These are phyloP conservation scores for Hyles vespertilio DNA, from an alignment of 1,140 invertebrate genomes.

Conservation along the genomic window DNA sequence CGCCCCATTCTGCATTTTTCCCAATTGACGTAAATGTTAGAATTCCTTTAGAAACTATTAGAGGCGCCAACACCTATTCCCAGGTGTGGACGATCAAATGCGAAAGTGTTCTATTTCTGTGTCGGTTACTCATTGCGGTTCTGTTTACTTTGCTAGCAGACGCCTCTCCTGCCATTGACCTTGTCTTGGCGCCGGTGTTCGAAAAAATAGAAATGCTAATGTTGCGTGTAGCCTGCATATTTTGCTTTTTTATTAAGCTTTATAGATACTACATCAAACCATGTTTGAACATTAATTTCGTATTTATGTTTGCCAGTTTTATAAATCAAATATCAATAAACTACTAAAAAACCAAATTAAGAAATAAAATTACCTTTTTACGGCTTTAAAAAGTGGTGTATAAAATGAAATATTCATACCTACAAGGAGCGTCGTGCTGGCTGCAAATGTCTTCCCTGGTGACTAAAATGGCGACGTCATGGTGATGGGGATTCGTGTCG, in stretches of 20 bases:
- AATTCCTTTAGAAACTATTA: constrained; percentile 15
- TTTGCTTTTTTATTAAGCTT: not conserved
- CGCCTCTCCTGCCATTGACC: constrained; percentile 63
- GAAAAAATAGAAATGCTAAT: constrained; percentile 41
- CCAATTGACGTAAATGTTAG: constrained; percentile 12
- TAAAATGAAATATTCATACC: constrained; percentile 44
- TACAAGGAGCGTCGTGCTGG: constrained; percentile 81
- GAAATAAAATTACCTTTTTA: not conserved
- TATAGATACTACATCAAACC: too few relatives aligned
- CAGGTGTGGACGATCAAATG: constrained; percentile 42
- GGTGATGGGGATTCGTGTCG: constrained; percentile 91
- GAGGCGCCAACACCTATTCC: constrained; percentile 22
- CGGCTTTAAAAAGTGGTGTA: not conserved
- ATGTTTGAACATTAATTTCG: too few relatives aligned
- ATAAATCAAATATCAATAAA: too few relatives aligned
- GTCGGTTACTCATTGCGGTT: constrained; percentile 56
- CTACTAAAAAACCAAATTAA: too few relatives aligned
- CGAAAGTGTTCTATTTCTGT: constrained; percentile 65
- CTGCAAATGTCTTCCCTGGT: constrained; percentile 93
- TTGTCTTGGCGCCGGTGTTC: constrained; percentile 43
- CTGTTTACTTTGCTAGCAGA: constrained; percentile 59
- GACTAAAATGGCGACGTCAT: constrained; percentile 94
- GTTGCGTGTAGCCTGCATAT: constrained; percentile 1
- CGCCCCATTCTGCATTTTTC: not conserved
- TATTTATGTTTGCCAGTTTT: not conserved